phyloP scores from a whole-genome alignment of 2,113 vertebrate genomes.

The Dinomys branickii region DNA sequence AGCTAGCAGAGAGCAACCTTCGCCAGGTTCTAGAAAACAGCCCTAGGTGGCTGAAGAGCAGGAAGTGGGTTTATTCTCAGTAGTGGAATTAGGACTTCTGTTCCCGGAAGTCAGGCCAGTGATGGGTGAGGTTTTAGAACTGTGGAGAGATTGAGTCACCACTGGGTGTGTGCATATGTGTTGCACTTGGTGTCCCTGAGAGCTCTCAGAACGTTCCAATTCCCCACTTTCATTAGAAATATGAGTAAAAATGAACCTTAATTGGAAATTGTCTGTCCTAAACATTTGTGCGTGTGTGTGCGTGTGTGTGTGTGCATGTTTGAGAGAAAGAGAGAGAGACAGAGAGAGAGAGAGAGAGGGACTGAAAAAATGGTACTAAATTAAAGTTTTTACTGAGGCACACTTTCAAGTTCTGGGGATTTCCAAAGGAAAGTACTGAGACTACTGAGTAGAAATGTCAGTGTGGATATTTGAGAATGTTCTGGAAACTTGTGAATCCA shows the following conservation, averaged over 20 bases:
- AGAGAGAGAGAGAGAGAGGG: no score
- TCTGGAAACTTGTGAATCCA: neutral
- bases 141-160: neutral
- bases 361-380: neutral
- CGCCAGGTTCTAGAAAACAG: neutral
- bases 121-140: neutral
- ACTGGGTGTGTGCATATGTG: neutral
- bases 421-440: neutral
- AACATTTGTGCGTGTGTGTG: neutral
- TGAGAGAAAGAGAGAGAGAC: no score
- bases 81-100: neutral
- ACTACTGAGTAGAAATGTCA: neutral
- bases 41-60: neutral
- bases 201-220: neutral
- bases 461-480: neutral
- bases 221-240: neutral
- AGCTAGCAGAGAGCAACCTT: neutral
- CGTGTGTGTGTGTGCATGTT: neutral
- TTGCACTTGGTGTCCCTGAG: neutral
- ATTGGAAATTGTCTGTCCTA: neutral
- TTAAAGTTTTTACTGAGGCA: neutral
- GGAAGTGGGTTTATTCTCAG: neutral
- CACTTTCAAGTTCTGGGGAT: neutral
- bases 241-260: constrained; percentile 17
- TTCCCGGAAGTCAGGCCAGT: neutral